Conservation (phyloP, 2,113 vertebrate species). For the Colius striatus region DNA sequence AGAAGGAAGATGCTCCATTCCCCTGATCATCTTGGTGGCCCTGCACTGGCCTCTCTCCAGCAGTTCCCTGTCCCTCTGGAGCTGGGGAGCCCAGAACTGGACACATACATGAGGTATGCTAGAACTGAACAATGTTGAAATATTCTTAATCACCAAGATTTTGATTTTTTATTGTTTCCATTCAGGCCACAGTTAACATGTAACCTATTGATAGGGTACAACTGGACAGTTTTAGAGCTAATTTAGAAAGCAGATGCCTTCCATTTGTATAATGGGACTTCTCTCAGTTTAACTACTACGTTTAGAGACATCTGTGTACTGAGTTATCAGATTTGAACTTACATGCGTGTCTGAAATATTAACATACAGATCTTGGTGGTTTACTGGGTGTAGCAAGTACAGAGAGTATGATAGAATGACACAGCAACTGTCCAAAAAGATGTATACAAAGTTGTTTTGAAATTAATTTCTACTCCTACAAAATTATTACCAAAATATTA, state of each 20-base stretch:
- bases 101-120: not conserved
- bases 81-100: no score
- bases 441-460: not conserved
- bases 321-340: not conserved
- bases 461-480: not conserved
- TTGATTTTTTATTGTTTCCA: not conserved
- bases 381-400: not conserved
- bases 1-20: no score
- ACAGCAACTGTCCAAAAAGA: not conserved
- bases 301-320: not conserved
- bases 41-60: no score
- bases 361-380: not conserved
- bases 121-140: not conserved
- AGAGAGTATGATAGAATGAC: not conserved
- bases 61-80: no score
- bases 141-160: not conserved
- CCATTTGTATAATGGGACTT: not conserved
- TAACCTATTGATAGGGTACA: not conserved
- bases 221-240: not conserved
- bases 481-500: not conserved
- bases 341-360: not conserved
- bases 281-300: not conserved
- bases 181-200: not conserved
- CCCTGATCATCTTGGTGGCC: no score
- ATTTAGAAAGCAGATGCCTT: not conserved